These are phyloP conservation scores for Parazoanthus darwini DNA, from an alignment of 92 coral and sea anemone genomes.

Conservation along the genomic window DNA sequence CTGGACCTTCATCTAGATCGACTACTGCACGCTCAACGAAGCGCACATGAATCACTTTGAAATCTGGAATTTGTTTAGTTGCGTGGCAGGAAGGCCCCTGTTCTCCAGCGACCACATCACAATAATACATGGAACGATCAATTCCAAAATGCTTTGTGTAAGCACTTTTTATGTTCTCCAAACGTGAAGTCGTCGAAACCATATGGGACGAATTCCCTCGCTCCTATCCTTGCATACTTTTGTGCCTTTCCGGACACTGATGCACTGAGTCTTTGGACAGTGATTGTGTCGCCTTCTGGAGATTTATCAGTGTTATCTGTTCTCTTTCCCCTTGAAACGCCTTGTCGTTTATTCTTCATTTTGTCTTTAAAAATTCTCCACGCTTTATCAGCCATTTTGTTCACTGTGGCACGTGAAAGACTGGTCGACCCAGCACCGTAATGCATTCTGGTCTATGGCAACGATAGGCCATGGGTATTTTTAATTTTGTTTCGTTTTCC, in stretches of 20 bases:
- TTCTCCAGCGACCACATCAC: not conserved
- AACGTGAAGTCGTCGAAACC: not conserved
- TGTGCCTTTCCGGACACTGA: not conserved
- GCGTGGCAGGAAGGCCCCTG: not conserved
- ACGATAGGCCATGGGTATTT: too few relatives aligned
- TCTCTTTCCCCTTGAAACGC: too few relatives aligned
- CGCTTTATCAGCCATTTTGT: too few relatives aligned
- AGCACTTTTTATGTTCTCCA: not conserved
- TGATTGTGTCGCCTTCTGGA: too few relatives aligned
- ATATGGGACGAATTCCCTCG: not conserved
- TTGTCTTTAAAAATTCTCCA: too few relatives aligned
- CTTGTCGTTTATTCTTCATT: too few relatives aligned
- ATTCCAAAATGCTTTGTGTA: not conserved
- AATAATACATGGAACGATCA: not conserved
- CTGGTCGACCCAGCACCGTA: too few relatives aligned
- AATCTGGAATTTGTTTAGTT: not conserved
- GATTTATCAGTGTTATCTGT: too few relatives aligned
- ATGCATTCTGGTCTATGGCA: too few relatives aligned
- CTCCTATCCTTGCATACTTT: not conserved
- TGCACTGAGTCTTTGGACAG: too few relatives aligned
- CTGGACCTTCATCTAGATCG: not conserved
- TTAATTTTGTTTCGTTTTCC: too few relatives aligned
- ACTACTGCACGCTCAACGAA: not conserved
- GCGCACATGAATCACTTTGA: not conserved
- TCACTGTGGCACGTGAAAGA: too few relatives aligned